Base-by-base conservation (phyloP, 2,797 vertebrate species). In the Sparidentex hasta region DNA sequence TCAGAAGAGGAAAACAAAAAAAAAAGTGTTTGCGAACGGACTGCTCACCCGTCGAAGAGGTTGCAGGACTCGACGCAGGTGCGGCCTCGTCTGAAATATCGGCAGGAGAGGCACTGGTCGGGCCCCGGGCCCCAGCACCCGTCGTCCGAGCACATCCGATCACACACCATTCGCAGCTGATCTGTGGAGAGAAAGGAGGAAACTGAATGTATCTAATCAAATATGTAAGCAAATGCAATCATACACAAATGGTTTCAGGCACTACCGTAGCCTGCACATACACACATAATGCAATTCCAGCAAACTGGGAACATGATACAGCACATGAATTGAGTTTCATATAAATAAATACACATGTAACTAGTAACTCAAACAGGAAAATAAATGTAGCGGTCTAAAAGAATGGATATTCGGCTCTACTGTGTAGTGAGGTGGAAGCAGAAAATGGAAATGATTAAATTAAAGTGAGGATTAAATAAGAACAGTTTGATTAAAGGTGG, bases 41-140 rank as follows among this genome's bases (percentile, higher is more conserved):
- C 5, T 43, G 6, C 97, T 96, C 90, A 99, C 98, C 98, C 97
- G 0, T 97, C 94, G 12, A 96, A 98, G 20, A 99, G 96, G 82
- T 97, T 96, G 90, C 98, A 99, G 44, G 97, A 96, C 46, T 97
- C 95, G 0, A 99, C 95, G 66, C 98, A 99, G 59, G 94, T 95
- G 69, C 95, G 96, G 14, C 97, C 97, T 4, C 98, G 91, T 82
- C 97, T 96, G 95, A 97, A 99, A 69, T 89, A 96, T 18, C 96
- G 94, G 82, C 98, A 99, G 41, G 96, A 97, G 4, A 99, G 94
- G 84, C 98, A 99, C 84, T 99, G 98, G 86, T 98, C 96, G 0
- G 97, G 95, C 0, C 98, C 98, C 0, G 97, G 96, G 2, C 98
- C 98, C 98, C 98, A 99, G 43, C 98, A 99, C 11, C 98, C 98